Conservation (phyloP, 1,140 invertebrate species). For the Penaeus indicus region DNA sequence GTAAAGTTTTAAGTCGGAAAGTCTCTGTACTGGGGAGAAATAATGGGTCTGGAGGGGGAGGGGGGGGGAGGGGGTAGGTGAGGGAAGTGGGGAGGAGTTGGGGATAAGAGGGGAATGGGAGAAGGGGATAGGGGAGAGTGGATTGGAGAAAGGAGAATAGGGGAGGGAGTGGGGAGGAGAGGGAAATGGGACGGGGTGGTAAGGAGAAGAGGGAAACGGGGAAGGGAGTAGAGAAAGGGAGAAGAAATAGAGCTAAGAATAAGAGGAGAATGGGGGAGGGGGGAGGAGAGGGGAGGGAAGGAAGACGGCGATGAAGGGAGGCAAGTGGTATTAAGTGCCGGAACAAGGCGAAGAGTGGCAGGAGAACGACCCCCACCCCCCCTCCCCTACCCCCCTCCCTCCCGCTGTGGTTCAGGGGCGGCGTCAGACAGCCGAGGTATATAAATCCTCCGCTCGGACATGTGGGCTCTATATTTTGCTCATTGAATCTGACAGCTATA, state of each 20-base stretch:
- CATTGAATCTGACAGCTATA: too few relatives aligned
- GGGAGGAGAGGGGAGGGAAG: neutral
- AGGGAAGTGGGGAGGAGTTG: neutral
- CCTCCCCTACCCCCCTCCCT: too few relatives aligned
- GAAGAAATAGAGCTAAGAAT: neutral
- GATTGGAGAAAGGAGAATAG: neutral
- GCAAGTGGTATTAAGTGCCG: too few relatives aligned
- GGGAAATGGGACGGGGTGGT: neutral
- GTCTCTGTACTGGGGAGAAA: too few relatives aligned
- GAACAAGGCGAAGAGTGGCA: too few relatives aligned
- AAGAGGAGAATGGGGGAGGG: neutral
- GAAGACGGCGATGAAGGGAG: neutral
- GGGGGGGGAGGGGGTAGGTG: neutral
- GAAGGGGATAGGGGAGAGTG: neutral
- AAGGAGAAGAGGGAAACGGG: neutral
- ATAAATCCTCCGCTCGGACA: too few relatives aligned
- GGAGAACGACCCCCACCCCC: too few relatives aligned
- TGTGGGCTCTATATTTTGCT: too few relatives aligned
- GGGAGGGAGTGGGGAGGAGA: neutral
- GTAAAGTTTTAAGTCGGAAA: too few relatives aligned
- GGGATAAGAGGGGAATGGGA: neutral
- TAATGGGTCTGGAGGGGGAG: constrained; percentile 2
- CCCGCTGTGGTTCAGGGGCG: too few relatives aligned
- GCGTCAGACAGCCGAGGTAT: too few relatives aligned
- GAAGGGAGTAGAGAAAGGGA: neutral